Evolutionary conservation across 2,888 invertebrate species (phyloP), one percentile per base, ranked within the genome.

Genomic region (Sinohyriopsis cumingii): DNA sequence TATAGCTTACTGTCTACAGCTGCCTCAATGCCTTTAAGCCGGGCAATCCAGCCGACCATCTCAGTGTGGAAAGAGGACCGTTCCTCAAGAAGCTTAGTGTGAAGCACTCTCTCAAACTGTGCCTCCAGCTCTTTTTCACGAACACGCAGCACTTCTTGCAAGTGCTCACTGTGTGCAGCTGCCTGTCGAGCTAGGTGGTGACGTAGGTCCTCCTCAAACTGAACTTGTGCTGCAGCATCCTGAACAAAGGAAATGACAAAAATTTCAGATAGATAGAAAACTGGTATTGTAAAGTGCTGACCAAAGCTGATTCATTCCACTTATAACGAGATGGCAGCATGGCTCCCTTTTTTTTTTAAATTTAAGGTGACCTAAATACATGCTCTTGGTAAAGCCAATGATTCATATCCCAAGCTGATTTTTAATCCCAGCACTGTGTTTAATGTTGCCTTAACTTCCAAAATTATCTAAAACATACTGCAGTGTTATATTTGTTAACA

Each of bases 131-230:
- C 92, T 88, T 92, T 89, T 86, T 93, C 90, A 84, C 93, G 91
- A 70, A 91, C 91, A 6, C 91, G 90, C 20, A 98, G 91, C 1
- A 93, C 94, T 66, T 90, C 87, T 71, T 87, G 87, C 57, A 91
- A 77, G 73, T 91, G 91, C 87, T 97, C 96, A 64, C 94, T 92
- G 89, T 97, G 96, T 0, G 96, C 94, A 84, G 96, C 95, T 2
- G 94, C 93, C 85, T 97, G 97, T 66, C 95, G 93, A 87, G 95
- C 95, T 72, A 99, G 89, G 84, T 96, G 94, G 20, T 93, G 92
- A 61, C 95, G 93, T 69, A 97, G 90, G 73, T 94, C 94, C 63
- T 92, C 92, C 85, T 96, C 94, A 76, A 85, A 81, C 65, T 80
- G 72, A 20, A 81, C 81, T 53, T 78, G 73, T 0, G 85, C 81